These are phyloP conservation scores for Monopterus albus DNA, from an alignment of 2,113 vertebrate species.

Conservation along the genomic window DNA sequence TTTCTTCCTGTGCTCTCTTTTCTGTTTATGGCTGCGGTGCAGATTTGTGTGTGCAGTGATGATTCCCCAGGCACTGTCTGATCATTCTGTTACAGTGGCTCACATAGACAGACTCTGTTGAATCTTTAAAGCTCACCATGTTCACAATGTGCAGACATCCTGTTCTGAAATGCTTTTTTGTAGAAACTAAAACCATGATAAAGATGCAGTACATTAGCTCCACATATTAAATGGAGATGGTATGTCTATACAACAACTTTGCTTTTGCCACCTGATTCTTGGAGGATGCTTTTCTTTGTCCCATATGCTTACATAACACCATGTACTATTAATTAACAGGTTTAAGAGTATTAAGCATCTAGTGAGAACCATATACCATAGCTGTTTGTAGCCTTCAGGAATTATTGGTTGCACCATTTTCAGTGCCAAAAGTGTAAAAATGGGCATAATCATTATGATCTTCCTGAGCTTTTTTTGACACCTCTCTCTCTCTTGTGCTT, in stretches of 20 bases:
- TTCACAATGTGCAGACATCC: conserved; percentile 16
- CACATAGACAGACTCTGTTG: conserved; percentile 15
- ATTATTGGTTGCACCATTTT: conserved; percentile 3
- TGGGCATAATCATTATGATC: conserved; percentile 10
- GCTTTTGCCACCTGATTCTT: conserved; percentile 9
- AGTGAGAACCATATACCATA: too few relatives aligned
- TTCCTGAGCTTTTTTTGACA: conserved; percentile 20
- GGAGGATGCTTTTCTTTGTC: conserved; percentile 10
- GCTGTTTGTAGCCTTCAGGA: conserved; percentile 6
- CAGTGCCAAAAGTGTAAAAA: conserved; percentile 13
- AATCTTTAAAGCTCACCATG: conserved; percentile 10
- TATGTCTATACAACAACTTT: neutral
- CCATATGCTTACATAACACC: conserved; percentile 17
- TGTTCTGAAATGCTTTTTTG: conserved; percentile 2
- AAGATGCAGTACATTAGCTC: too few relatives aligned
- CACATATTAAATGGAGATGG: too few relatives aligned
- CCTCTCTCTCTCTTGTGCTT: neutral
- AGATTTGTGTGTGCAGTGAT: conserved; percentile 11
- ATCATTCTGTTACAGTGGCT: conserved; percentile 40
- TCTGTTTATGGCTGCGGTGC: conserved; percentile 34
- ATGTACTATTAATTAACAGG: conserved; percentile 11
- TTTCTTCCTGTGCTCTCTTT: conserved; percentile 50
- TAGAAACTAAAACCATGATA: too few relatives aligned
- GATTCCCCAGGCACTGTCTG: conserved; percentile 33
- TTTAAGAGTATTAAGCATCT: too few relatives aligned